Evolutionary conservation across 2,113 vertebrate genomes (phyloP), one percentile per base, ranked within the genome.

Genomic region (Ibidorhyncha struthersii): DNA sequence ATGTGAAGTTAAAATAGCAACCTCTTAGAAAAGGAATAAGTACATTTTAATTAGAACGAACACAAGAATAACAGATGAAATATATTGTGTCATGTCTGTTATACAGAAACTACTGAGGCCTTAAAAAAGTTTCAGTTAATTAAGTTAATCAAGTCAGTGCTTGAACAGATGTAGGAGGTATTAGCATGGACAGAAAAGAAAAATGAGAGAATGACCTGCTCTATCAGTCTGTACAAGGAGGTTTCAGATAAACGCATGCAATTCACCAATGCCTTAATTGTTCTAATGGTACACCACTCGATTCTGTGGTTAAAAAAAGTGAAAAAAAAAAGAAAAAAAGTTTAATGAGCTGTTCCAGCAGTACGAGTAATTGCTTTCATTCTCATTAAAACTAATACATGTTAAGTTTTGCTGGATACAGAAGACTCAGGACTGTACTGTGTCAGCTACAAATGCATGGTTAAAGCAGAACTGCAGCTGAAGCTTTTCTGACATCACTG

Each of bases 91-190:
- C 69, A 81, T 96, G 69, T 93, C 91, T 94, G 23, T 92, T 95
- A 38, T 30, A 96, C 29, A 91, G 62, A 86, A 91, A 79, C 34
- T 76, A 69, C 43, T 84, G 61, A 97, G 23, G 32, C 32, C 38
- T 96, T 89, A 47, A 91, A 97, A 85, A 95, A 90, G n/a, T 79
- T 94, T 77, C 52, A 86, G 41, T 86, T 98, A 96, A 96, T 97
- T 96, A 96, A 96, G 40, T 86, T 91, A 97, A 94, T 96, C 86
- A 97, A 94, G 72, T 83, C 61, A 96, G 79, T 96, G 41, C 16
- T 82, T 91, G 82, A 96, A 89, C 53, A 89, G 82, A 84, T 6
- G 4, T 34, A 80, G 27, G 30, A 89, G 63, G 38, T 88, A 40
- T 86, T 95, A 94, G 7, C 38, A 82, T 23, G 27, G 41, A 82